Conservation (phyloP, 2,797 vertebrate genomes). For the Xerus rutilus region DNA sequence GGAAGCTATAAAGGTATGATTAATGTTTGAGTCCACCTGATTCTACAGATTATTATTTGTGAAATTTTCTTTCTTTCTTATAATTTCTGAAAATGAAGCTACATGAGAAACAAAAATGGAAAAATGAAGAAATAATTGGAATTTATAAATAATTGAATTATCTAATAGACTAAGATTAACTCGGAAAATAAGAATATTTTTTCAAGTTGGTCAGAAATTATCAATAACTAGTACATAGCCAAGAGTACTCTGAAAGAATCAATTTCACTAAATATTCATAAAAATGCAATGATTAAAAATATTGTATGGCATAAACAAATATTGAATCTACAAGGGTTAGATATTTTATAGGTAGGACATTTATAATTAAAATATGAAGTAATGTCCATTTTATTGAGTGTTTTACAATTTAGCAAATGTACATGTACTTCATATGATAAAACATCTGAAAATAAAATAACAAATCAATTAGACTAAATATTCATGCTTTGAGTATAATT, state of each 20-base stretch:
- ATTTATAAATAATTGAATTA: neutral
- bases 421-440: neutral
- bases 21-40: neutral
- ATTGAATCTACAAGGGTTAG: neutral
- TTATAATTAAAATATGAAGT: neutral
- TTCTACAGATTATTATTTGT: neutral
- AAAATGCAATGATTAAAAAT: conserved; percentile 8
- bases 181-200: neutral
- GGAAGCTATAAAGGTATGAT: neutral
- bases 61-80: neutral
- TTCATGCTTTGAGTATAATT: neutral
- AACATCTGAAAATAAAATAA: neutral
- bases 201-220: neutral
- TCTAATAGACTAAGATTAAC: neutral
- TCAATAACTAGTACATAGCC: neutral
- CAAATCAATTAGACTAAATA: neutral
- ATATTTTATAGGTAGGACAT: neutral
- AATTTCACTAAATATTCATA: neutral
- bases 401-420: neutral
- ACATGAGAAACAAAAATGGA: neutral
- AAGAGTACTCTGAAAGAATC: neutral
- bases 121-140: neutral
- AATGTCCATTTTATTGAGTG: neutral
- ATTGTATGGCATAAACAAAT: neutral
- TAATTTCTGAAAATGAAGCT: conserved; percentile 28